Evolutionary conservation across 2,797 vertebrate genomes (phyloP), one percentile per base, ranked within the genome.

Genomic region (Naso thynnoides): DNA sequence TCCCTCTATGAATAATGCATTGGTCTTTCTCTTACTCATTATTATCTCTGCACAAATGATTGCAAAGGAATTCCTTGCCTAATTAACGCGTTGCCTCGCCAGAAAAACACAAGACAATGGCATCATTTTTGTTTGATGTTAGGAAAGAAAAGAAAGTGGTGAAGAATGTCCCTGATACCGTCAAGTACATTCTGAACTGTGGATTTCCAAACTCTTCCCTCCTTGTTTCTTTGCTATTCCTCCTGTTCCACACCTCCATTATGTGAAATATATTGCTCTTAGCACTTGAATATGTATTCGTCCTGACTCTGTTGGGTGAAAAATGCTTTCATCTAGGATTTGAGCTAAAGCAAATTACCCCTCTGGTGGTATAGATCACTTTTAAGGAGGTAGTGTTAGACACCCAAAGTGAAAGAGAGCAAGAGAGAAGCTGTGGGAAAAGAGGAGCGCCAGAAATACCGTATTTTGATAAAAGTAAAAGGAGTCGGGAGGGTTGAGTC

Each of bases 291-390:
- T 88, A 86, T 83, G 84, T 84, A 84, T 62, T 78, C 29, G 42
- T 59, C 70, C 82, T 39, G 73, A 82, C 77, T 85, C 45, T 54
- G 76, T 59, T 73, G 79, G 70, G 45, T 88, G 87, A 92, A 86
- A 89, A 90, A 88, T 89, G 53, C 87, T 91, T 90, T 91, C 83
- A 89, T 89, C 83, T 87, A 47, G 78, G 80, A 87, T 88, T 87
- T 81, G 69, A 90, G 82, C 87, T 79, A 81, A 87, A 88, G 81
- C 81, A 86, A 92, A 92, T 90, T 91, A 88, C 80, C 85, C 84
- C 80, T 83, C 68, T 77, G 78, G 83, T 85, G 83, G 81, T 86
- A 77, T 85, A 76, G 83, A 90, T 89, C 83, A 80, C 73, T 80
- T 85, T 87, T 79, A 88, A 86, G 73, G 76, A 85, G 81, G 79